Evolutionary conservation across 2,888 invertebrate genomes (phyloP), one percentile per base, ranked within the genome.

Genomic region (Mimas tiliae): DNA sequence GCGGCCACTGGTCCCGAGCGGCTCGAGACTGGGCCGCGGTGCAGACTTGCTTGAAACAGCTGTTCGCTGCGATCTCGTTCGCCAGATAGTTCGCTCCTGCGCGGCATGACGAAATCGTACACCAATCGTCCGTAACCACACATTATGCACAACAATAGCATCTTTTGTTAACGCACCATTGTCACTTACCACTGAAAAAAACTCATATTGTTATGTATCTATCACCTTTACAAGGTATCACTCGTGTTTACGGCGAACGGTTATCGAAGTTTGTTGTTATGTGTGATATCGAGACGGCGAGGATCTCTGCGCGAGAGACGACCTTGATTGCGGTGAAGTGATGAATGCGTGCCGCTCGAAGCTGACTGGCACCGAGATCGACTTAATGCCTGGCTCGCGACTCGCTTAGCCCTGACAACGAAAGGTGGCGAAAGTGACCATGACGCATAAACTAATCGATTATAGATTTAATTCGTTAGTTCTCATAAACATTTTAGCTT

Each of bases 341-440:
- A 86, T 83, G 80, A 82, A 84, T 85, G 81, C 77, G 74, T 72
- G 75, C 79, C 77, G 79, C 69, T 70, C 74, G 74, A 71, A 74
- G 75, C 73, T 75, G 74, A 73, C 77, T 76, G 76, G 74, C 78
- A 74, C 74, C 42, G 58, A 58, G 19, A 42, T 42, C 76, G 74
- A 77, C 78, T 82, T 79, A 82, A 83, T 82, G 82, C 77, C 77
- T 81, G 77, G 67, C 75, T 58, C 70, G 72, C 74, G 75, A 77
- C 72, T 78, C 77, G 69, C 71, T 75, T 83, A 85, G 83, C 88
- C 88, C 83, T 88, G 89, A 83, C 88, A 83, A 87, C 87, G 89
- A 88, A 89, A 89, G 82, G 87, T 84, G 86, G 91, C 89, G 91
- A 91, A 91, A 91, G 91, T 90, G 83, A 79, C 80, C 78, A 82